Evolutionary conservation across 2,113 vertebrate species (phyloP), one percentile per base, ranked within the genome.

Genomic region (Notiomystis cincta): DNA sequence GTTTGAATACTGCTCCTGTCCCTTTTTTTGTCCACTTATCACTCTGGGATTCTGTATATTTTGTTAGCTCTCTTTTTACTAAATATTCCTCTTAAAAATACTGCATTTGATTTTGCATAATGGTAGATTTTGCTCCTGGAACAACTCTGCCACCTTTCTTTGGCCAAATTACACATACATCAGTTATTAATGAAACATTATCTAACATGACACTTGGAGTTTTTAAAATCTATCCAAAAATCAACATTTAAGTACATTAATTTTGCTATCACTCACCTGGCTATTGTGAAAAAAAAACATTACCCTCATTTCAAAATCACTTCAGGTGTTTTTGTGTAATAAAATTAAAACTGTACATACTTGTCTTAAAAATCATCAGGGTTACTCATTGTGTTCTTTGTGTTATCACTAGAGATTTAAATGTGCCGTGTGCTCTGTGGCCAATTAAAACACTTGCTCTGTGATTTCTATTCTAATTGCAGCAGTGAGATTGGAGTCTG

Each of bases 81-180:
- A 75, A 90, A 73, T 61, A 60, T 0, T 66, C 12, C 27, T 53
- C 35, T 65, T 80, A 47, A 89, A 82, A 93, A 83, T 18, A 54
- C 9, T 13, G 5, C 19, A 25, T 75, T 94, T 91, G 8, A 11
- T 28, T 83, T 73, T 90, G 12, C 40, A 33, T 44, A 64, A 86
- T 44, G 31, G 71, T 77, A 54, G 30, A 21, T 80, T 80, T 95
- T 94, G 78, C 91, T 93, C 22, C 71, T 93, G 87, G 82, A 95
- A 95, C 95, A 96, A 86, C 64, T 97, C 95, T 95, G 85, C 93
- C 87, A 94, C 87, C 87, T 93, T 57, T 90, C 96, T 96, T 92
- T 94, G 72, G 79, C 85, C 82, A 96, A 95, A 91, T 87, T 83
- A n/a, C 42, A 45, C 6, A 2, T 77, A 38, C 7, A 1, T 58